Base-by-base conservation (phyloP, 2,113 vertebrate species). In the Phrynocephalus versicolor region DNA sequence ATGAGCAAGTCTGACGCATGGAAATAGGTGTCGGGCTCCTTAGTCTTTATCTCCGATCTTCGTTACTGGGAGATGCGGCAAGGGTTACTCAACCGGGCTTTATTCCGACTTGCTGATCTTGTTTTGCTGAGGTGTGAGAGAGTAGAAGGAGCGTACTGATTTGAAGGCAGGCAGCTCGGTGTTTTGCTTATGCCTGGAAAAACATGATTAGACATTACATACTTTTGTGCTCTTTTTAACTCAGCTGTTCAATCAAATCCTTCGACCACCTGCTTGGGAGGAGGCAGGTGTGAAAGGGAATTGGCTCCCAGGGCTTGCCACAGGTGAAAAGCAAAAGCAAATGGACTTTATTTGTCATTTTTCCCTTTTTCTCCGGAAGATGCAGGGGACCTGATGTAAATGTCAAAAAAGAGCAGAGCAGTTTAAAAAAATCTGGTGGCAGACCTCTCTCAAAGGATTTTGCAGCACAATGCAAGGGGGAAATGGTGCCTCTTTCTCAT, bases 141-240 rank as follows among this genome's bases (percentile, higher is more conserved):
- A 91, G 90, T 62, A 58, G 84, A 89, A 51, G 88, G 84, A 21
- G 62, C 79, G 25, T 87, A 94, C 91, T 90, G 92, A 94, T 94
- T 93, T 88, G 81, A 89, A 86, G 3, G 1, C 79, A 74, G 23
- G 39, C 82, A 75, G 82, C 83, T 91, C 86, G 82, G 87, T 73
- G 90, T 93, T 91, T 91, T 0, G 16, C 89, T 92, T 93, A 90
- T 88, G 87, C 4, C 86, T 88, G 92, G 92, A 89, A 93, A 94
- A 89, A 93, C 93, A 86, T 87, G 92, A 92, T 94, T n/a, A 83
- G 57, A 83, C 92, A 94, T 94, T 94, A 60, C 12, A 90, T 88
- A 92, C 92, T 92, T 94, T 92, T 93, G 85, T 88, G 85, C 89
- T 86, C 87, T 93, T 95, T 93, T 90, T 88, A 91, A 75, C 91